phyloP scores from a whole-genome alignment of 2,888 invertebrate genomes.

The Sthenelais limicola region DNA sequence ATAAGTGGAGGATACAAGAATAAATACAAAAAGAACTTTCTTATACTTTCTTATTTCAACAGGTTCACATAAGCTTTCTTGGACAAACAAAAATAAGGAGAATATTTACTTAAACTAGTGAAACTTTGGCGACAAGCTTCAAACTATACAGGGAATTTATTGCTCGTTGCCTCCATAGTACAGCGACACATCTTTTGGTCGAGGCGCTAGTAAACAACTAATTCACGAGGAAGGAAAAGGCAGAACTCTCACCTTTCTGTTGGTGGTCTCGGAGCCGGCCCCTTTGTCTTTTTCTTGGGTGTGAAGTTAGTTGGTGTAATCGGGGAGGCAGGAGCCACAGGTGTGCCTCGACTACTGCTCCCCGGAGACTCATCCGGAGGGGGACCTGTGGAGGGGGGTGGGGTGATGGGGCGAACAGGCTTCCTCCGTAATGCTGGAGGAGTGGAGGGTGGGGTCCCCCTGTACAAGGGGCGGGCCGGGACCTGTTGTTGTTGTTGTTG shows the following conservation, averaged over 20 bases:
- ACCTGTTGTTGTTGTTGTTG: not conserved
- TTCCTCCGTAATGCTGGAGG: conserved; percentile 53
- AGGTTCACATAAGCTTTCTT: no score
- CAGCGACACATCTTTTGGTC: no score
- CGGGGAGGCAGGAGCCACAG: not conserved
- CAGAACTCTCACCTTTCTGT: not conserved
- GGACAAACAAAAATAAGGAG: no score
- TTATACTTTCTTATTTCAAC: no score
- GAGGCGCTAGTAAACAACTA: no score
- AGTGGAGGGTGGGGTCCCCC: conserved; percentile 63
- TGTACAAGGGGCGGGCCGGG: conserved; percentile 57
- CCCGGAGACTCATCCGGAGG: conserved; percentile 31
- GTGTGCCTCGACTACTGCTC: conserved; percentile 25
- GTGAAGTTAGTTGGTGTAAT: conserved; percentile 2
- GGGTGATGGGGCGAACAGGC: conserved; percentile 31
- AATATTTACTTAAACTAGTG: no score
- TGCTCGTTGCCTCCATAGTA: no score
- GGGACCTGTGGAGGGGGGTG: conserved; percentile 12
- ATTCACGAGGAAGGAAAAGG: no score
- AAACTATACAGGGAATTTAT: no score
- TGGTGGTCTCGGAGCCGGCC: conserved; percentile 22
- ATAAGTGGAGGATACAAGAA: no score
- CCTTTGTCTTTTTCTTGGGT: conserved; percentile 17
- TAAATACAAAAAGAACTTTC: no score
- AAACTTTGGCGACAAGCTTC: no score